A percentile compares a stretch with the other conserved stretches of the same genome.
Evolutionary conservation across 2,113 vertebrate genomes (phyloP).

Genomic region (Polyodon spathula): DNA sequence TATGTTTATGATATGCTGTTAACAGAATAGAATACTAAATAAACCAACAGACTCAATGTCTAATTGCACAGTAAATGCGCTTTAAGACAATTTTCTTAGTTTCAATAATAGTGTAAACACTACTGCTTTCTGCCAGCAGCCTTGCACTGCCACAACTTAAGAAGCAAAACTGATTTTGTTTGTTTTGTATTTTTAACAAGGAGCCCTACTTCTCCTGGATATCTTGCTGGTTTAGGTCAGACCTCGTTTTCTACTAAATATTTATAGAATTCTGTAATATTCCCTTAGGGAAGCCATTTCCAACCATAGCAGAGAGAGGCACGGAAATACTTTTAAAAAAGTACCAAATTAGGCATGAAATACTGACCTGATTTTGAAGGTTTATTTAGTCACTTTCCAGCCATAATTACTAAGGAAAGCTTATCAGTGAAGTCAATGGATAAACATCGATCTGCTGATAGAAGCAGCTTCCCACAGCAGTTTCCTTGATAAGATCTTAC

Average conservation of each 20-base stretch:
- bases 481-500: constrained; percentile 1
- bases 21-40: no score
- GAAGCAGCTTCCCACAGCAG: constrained; percentile 2
- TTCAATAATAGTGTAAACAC: neutral
- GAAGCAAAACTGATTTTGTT: neutral
- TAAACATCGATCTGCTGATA: neutral
- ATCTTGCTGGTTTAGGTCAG: neutral
- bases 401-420: neutral
- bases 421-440: neutral
- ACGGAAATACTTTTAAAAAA: neutral
- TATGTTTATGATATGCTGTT: no score
- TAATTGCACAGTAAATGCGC: no score
- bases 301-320: neutral
- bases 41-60: no score
- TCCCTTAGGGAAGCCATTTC: neutral
- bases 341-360: neutral
- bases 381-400: neutral
- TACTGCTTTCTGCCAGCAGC: neutral
- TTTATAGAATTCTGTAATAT: neutral
- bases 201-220: constrained; percentile 5
- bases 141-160: neutral
- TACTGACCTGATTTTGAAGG: neutral
- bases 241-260: neutral
- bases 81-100: neutral
- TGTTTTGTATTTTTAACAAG: neutral